Base-by-base conservation (phyloP, 2,888 invertebrate genomes). In the Patella depressa region DNA sequence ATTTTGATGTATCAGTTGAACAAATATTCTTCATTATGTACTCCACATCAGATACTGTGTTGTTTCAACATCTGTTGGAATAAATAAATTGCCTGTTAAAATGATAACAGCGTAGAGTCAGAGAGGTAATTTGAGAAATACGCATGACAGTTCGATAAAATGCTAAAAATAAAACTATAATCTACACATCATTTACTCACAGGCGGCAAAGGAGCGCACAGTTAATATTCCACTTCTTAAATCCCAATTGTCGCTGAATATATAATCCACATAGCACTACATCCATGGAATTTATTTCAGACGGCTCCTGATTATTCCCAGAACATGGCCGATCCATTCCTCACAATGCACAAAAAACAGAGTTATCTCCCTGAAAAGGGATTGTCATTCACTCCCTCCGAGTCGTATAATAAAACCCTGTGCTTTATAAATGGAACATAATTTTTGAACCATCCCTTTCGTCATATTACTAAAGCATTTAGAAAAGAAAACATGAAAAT, bases 301-400 rank as follows among this genome's bases (percentile, higher is more conserved):
- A 19, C 19, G 24, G 19, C 9, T 4, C 65, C 24, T 65, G 19
- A 65, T 24, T 24, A 73, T 73, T 57, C 73, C 15, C 19, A 34
- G 73, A 73, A 73, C 73, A 73, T 57, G 73, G 73, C 73, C 73
- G 73, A 54, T 57, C 57, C 73, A 34, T 65, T 65, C 19, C 19
- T 65, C 24, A 11, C 11, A 65, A 15, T 19, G 24, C 65, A 19
- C 11, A 24, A 12, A 65, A 24, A 24, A 11, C 15, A 24, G 65
- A 65, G 65, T 65, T 65, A 19, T 19, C 19, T 19, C 65, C 65
- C 65, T 65, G 19, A 11, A 19, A n/a, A 24, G 19, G 24, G 19
- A 65, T n/a, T 65, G 19, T 65, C 45, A 65, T 65, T 65, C 65
- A 65, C 65, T 65, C 65, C 65, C 65, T 65, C 19, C 65, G 24